phyloP scores from a whole-genome alignment of 2,797 vertebrate species.

The Sardinella longiceps region DNA sequence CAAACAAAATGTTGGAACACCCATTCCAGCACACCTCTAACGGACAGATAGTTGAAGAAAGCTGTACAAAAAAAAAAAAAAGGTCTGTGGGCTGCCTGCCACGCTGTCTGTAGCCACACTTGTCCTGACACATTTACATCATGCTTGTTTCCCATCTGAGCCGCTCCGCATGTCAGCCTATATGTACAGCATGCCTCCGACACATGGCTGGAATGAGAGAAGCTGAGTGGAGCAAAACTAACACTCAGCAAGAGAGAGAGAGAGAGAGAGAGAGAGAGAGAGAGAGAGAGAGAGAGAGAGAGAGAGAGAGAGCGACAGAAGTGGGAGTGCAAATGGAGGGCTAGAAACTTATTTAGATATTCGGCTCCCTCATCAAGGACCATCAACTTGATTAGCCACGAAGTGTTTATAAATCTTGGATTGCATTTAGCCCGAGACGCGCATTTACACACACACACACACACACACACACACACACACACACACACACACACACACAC shows the following conservation, averaged over 20 bases:
- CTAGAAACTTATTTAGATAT: constrained; percentile 15
- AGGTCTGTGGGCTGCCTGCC: not conserved
- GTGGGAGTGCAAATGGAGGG: constrained; percentile 15
- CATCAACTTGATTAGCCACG: constrained; percentile 20
- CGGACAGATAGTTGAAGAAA: not conserved
- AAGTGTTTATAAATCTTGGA: constrained; percentile 27
- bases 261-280: too few relatives aligned
- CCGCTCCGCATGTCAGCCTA: not conserved
- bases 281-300: too few relatives aligned
- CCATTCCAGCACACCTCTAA: not conserved
- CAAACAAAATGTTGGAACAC: constrained; percentile 1
- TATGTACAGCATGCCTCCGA: not conserved
- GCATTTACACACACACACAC: not conserved
- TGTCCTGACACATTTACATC: not conserved
- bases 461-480: not conserved
- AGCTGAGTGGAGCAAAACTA: not conserved
- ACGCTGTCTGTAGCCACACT: not conserved
- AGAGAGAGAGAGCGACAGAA: too few relatives aligned
- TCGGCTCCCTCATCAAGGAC: not conserved
- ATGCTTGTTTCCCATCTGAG: constrained; percentile 3
- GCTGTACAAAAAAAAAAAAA: not conserved
- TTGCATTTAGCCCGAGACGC: not conserved
- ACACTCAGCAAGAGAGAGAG: too few relatives aligned
- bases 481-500: not conserved
- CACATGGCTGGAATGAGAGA: not conserved